These are phyloP conservation scores for Osmerus eperlanus DNA, from an alignment of 2,113 vertebrate genomes.

Conservation along the genomic window DNA sequence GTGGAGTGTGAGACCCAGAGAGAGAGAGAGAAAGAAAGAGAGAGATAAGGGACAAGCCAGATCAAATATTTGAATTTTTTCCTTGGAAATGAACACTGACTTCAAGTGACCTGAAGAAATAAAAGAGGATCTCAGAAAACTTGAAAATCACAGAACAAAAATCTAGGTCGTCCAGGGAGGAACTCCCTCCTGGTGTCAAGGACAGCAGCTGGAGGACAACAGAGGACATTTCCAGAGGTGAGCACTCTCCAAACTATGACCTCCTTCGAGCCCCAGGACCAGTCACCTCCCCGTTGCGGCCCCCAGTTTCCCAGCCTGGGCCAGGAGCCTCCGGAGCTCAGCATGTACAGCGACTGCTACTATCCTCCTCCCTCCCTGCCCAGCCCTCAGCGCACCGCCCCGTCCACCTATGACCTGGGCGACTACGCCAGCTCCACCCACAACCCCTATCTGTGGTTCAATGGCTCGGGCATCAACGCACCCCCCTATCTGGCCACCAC, in stretches of 20 bases:
- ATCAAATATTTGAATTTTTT: not conserved
- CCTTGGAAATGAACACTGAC: too few species aligned
- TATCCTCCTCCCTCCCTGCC: slow-evolving; percentile 89
- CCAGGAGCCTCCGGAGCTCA: slow-evolving; percentile 95
- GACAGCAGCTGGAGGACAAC: slow-evolving; percentile 2
- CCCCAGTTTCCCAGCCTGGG: slow-evolving; percentile 94
- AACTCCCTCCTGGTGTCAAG: not conserved
- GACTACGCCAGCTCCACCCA: slow-evolving; percentile 80
- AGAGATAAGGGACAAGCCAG: not conserved
- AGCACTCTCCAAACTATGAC: slow-evolving; percentile 78
- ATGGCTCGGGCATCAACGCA: slow-evolving; percentile 84
- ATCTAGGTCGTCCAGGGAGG: too few species aligned
- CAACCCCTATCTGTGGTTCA: slow-evolving; percentile 96
- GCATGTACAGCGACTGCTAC: slow-evolving; percentile 91
- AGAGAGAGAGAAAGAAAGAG: not conserved
- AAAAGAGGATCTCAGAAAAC: too few species aligned
- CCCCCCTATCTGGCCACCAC: slow-evolving; percentile 75
- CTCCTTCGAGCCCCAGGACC: slow-evolving; percentile 83
- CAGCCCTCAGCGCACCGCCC: slow-evolving; percentile 84
- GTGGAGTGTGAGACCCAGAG: slow-evolving; percentile 1
- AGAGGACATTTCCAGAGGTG: slow-evolving; percentile 26
- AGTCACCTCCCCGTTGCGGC: slow-evolving; percentile 89
- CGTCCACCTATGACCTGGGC: slow-evolving; percentile 82
- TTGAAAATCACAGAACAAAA: too few species aligned
- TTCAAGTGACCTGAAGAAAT: too few species aligned